Evolutionary conservation across 2,797 vertebrate species (phyloP), one percentile per base, ranked within the genome.

Genomic region (Anniella stebbinsi): DNA sequence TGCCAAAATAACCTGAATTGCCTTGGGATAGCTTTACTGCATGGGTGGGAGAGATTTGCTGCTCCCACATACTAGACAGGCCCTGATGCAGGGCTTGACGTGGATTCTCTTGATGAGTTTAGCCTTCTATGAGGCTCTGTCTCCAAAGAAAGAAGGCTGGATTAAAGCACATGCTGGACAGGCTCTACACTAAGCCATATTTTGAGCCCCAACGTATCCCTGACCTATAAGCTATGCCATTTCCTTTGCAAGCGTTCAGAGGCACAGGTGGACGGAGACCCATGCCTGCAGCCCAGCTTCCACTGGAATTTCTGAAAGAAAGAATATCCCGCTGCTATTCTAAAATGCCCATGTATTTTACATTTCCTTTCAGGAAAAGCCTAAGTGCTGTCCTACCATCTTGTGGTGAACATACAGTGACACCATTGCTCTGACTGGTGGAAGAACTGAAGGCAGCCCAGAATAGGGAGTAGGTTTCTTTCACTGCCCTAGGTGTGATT

Each of bases 321-420:
- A 36, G n/a, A 28, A 28, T 41, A 33, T 33, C 30, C 51, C n/a
- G 54, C 51, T 51, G 54, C 57, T 67, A 17, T 87, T 82, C 84
- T 81, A 60, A 63, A 82, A 60, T 33, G 6, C 51, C 70, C 11
- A 33, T 25, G 2, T n/a, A 48, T 73, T 63, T 51, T 45, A 72
- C 33, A 48, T 48, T 75, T 28, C 69, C 18, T 88, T 82, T 80
- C 48, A 28, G 30, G 60, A n/a, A 87, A 90, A 80, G 81, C 25
- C 33, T 57, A 12, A 15, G 12, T 54, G 25, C 12, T 45, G 18
- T 67, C 81, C 21, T 81, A 48, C 18, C 36, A 51, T 8, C 15
- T 38, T 54, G 45, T 38, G 57, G 3, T 21, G 69, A 36, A 36
- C 11, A 1, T 4, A 28, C 17, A 23, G 48, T 54, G 25, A 57